Base-by-base conservation (phyloP, 1,140 invertebrate genomes). In the Lepidostoma basale region DNA sequence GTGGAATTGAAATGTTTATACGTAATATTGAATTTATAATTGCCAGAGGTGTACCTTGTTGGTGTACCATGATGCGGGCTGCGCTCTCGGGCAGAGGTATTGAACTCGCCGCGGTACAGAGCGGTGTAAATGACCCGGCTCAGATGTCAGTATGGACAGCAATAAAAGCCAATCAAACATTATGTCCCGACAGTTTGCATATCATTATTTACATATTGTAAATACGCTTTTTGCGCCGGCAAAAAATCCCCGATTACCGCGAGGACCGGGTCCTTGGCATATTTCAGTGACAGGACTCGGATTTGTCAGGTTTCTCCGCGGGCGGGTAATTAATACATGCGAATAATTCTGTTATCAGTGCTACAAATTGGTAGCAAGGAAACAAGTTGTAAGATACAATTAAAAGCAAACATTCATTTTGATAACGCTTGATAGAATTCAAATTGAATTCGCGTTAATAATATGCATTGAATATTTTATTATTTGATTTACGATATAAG, bases 161-260 rank as follows among this genome's bases (percentile, higher is more conserved):
- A 56, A 56, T 56, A 56, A 56, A 56, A 36, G 28, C 52, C 52
- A 36, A 56, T 56, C 52, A 39, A 56, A 39, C 20, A 47, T 18
- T 36, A 49, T 56, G 52, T 56, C 52, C 52, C 28, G 52, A 56
- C 28, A 36, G 28, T 33, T 33, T 36, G 52, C 52, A 33, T 56
- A 33, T 56, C 28, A 33, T 56, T 56, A 56, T 56, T 36, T 56
- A 30, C 14, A 33, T 56, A 23, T 36, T 39, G 45, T 22, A 25
- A 49, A 23, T 49, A 18, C 5, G 26, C 45, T 22, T 56, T 56
- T 56, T 56, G 52, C 28, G 36, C 14, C n/a, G 5, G 28, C 30
- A 33, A 56, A 56, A 56, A 56, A 30, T 20, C 36, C 14, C 16
- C 16, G 26, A 36, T 33, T 20, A 22, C 28, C 28, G 5, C 22